Base-by-base conservation (phyloP, 1,140 invertebrate genomes). In the Doryteuthis pealeii region DNA sequence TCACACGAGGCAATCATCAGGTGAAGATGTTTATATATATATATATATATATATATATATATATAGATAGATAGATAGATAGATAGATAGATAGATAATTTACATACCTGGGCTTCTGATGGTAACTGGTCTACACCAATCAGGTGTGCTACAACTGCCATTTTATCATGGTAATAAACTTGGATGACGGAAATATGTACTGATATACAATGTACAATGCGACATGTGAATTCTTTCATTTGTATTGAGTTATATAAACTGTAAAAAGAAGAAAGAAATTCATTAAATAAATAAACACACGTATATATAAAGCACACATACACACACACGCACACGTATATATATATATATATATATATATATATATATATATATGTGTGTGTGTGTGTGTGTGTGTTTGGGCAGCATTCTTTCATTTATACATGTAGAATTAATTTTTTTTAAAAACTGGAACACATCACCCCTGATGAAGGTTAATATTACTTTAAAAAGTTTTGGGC, bases 141-240 rank as follows among this genome's bases (percentile, higher is more conserved):
- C 28, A 87, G 78, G 74, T 88, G 87, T 66, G 80, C 83, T 12
- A 87, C 84, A 62, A 82, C 83, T 30, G 81, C 77, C 83, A 88
- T 86, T 40, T 84, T 81, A 72, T 86, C 83, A 15, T 82, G 80
- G 69, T 82, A 85, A 72, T 85, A 87, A 40, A 87, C 82, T 76
- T 88, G 87, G 4, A 88, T 78, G 22, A 82, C 86, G 14, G 87
- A 88, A 85, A 85, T 83, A 66, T 85, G 72, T 71, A 88, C 72
- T 2, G 83, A 82, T 15, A 85, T 75, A 73, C 82, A 85, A 78
- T 88, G 87, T 28, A 88, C 85, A 14, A 87, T 74, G 5, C 86
- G 84, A 76, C 81, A 82, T 10, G 82, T 83, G 66, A 87, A 87
- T n/a, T 78, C 76, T 69, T 79, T 67, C 33, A 81, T 76, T 12